These are phyloP conservation scores for Apolygus lucorum DNA, from an alignment of 1,140 invertebrate genomes.

Conservation along the genomic window DNA sequence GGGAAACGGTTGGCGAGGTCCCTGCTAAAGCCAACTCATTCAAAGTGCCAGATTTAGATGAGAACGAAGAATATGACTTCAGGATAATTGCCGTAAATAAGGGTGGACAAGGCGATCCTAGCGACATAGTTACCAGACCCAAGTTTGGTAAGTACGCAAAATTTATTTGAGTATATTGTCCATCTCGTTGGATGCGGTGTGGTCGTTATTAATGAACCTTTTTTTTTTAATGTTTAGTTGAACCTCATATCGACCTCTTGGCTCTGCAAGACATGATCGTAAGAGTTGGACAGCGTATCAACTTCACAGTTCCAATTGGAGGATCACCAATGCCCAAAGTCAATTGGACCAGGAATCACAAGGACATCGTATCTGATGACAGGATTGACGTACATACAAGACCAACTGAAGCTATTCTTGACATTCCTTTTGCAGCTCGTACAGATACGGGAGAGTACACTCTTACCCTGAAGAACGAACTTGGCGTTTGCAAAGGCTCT, in stretches of 20 bases:
- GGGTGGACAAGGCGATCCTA: constrained; percentile 87
- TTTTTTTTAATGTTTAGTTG: constrained; percentile 44
- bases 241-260: constrained; percentile 73
- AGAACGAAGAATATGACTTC: constrained; percentile 96
- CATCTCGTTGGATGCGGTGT: background rate
- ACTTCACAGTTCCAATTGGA: constrained; percentile 80
- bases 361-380: constrained; percentile 51
- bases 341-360: constrained; percentile 86
- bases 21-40: constrained; percentile 64
- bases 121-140: constrained; percentile 80
- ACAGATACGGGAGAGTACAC: constrained; percentile 76
- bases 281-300: constrained; percentile 80
- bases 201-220: no score
- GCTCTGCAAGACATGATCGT: constrained; percentile 79
- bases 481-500: constrained; percentile 68
- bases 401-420: constrained; percentile 69
- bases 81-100: constrained; percentile 94
- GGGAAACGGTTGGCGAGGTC: constrained; percentile 78
- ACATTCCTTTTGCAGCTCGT: constrained; percentile 75
- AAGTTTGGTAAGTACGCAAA: constrained; percentile 50
- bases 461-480: constrained; percentile 73
- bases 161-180: background rate
- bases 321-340: constrained; percentile 69
- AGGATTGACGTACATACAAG: constrained; percentile 62
- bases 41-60: constrained; percentile 72